Base-by-base conservation (phyloP, 2,888 invertebrate genomes). In the Dusona sp. region DNA sequence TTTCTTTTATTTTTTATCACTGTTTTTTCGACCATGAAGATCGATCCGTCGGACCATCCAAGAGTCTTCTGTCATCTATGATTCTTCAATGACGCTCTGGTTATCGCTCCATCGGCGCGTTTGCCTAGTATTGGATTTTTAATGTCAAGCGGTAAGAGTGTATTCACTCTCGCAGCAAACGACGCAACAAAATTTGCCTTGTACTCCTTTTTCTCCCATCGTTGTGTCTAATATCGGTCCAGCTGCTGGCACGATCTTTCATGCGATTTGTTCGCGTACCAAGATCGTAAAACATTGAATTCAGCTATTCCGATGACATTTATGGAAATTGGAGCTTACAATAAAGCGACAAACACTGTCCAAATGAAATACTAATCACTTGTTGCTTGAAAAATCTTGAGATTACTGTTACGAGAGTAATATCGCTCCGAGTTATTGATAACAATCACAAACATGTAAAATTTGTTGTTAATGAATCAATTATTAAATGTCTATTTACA, bases 161-260 rank as follows among this genome's bases (percentile, higher is more conserved):
- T 73, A 45, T 80, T 78, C 72, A 64, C 33, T 84, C 42, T 74
- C 13, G 8, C 65, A 38, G 6, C 36, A 19, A 48, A 29, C 25
- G 42, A 1, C 2, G 72, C 29, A 61, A 61, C 29, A 45, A 16
- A 45, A 25, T 42, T 25, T 51, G 48, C 11, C 8, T 19, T 22
- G 54, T 13, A 57, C 57, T 57, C 13, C 8, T 57, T 11, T 22
- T 29, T 29, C 4, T 13, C 22, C 57, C n/a, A 48, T 42, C 75
- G 36, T 65, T 81, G 29, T n/a, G 70, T 67, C 42, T 42, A 22
- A 45, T 16, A 29, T 29, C 3, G 22, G 22, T 38, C 57, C 19
- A 61, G 75, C 75, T 48, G 42, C 57, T 80, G 51, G 70, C 81
- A 84, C 80, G 68, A 84, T 83, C 68, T 38, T 36, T 22, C n/a